These are phyloP conservation scores for Leptosomus discolor DNA, from an alignment of 2,113 vertebrate genomes.

Conservation along the genomic window DNA sequence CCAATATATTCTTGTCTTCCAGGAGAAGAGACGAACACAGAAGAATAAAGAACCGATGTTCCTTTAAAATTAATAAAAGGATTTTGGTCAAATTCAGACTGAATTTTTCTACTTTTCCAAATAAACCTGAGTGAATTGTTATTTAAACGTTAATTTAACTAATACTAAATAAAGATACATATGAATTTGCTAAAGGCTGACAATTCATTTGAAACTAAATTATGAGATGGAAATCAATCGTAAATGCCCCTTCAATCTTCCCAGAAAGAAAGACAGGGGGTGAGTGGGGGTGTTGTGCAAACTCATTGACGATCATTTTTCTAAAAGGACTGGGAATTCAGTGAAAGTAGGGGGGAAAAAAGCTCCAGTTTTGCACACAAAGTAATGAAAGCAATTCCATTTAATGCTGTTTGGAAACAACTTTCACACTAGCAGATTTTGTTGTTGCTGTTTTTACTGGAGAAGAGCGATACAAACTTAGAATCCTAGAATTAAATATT, in stretches of 20 bases:
- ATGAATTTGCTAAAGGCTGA: not conserved
- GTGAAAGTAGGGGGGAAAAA: fast-evolving
- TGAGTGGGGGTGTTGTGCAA: not conserved
- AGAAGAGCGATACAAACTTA: not conserved
- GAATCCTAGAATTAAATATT: not conserved
- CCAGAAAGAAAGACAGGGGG: not conserved
- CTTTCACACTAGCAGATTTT: fast-evolving
- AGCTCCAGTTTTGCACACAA: not conserved
- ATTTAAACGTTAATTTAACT: not conserved
- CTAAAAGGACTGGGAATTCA: not conserved
- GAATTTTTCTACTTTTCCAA: not conserved
- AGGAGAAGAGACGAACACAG: not conserved
- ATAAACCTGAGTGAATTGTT: not conserved
- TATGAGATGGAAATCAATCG: not conserved
- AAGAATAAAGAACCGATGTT: not conserved
- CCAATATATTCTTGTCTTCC: not conserved
- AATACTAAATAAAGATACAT: not conserved
- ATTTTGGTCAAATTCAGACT: not conserved
- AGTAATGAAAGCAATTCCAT: not conserved
- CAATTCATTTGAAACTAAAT: not conserved
- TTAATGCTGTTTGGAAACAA: not conserved
- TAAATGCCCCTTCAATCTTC: not conserved
- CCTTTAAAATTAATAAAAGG: not conserved
- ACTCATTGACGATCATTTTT: not conserved
- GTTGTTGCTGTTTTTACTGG: not conserved